A percentile compares a stretch with the other conserved stretches of the same genome.
These are phyloP conservation scores for Neopipo cinnamomea DNA, from an alignment of 2,113 vertebrate genomes.

Conservation along the genomic window DNA sequence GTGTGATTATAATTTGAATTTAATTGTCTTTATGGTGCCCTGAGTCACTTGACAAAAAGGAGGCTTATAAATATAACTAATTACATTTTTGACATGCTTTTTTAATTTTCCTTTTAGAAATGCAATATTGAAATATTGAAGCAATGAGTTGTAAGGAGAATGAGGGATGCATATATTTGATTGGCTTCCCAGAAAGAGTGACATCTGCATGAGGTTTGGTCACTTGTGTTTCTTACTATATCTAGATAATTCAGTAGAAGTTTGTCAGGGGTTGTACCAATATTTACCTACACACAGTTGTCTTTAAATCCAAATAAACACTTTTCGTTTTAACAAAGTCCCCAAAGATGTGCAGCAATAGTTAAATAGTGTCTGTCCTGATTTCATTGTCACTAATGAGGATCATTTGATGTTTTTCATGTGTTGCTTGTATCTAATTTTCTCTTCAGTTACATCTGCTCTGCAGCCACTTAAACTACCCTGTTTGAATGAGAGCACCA, in stretches of 20 bases:
- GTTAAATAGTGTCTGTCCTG: not conserved
- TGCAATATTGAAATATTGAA: not conserved
- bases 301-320: not conserved
- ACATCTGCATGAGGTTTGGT: not conserved
- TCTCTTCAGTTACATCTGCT: not conserved
- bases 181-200: not conserved
- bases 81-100: not conserved
- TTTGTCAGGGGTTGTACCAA: not conserved
- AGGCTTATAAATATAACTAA: not conserved
- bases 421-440: not conserved
- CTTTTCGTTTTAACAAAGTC: not conserved
- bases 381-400: not conserved
- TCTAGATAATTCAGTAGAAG: not conserved
- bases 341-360: not conserved
- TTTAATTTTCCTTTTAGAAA: not conserved
- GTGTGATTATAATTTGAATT: constrained; percentile 27
- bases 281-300: not conserved
- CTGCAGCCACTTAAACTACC: not conserved
- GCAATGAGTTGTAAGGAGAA: not conserved
- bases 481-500: not conserved
- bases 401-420: not conserved
- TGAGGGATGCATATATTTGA: not conserved
- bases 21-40: not conserved
- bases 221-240: not conserved
- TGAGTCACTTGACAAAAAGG: not conserved